A percentile compares a stretch with the other conserved stretches of the same genome.
These are phyloP conservation scores for Drosophila pectinifera DNA, from an alignment of 1,140 invertebrate genomes.

Conservation along the genomic window DNA sequence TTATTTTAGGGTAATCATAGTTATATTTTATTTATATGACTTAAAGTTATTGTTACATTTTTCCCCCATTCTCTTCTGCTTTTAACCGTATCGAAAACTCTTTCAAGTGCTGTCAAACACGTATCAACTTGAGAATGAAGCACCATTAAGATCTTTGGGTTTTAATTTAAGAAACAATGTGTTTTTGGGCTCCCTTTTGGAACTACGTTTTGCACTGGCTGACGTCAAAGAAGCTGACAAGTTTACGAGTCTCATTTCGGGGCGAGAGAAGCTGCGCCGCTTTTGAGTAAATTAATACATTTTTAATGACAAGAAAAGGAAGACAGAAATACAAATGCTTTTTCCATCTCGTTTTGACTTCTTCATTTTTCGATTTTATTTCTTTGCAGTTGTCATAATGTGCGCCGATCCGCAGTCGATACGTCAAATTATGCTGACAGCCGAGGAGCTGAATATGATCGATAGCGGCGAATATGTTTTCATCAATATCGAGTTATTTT, in stretches of 20 bases:
- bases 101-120: slow-evolving; percentile 28
- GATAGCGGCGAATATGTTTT: slow-evolving; percentile 98
- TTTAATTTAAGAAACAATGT: slow-evolving; percentile 48
- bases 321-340: slow-evolving; percentile 9
- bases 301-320: slow-evolving; percentile 67
- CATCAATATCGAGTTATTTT: slow-evolving; percentile 98
- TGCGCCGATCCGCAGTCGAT: slow-evolving; percentile 96
- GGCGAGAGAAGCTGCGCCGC: slow-evolving; percentile 31
- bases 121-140: slow-evolving; percentile 36
- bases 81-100: slow-evolving; percentile 2
- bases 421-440: slow-evolving; percentile 94
- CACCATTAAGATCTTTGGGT: slow-evolving; percentile 33
- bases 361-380: slow-evolving; percentile 17
- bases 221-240: slow-evolving; percentile 69
- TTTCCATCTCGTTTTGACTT: slow-evolving; percentile 34
- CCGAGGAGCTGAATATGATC: slow-evolving; percentile 96
- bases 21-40: too few relatives aligned
- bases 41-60: background rate
- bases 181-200: slow-evolving; percentile 34
- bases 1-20: too few relatives aligned
- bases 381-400: slow-evolving; percentile 95
- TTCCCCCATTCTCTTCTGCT: slow-evolving; percentile 1
- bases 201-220: slow-evolving; percentile 45
- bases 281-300: slow-evolving; percentile 72
- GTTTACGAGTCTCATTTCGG: slow-evolving; percentile 36